These are phyloP conservation scores for Calephelis virginiensis DNA, from an alignment of 1,140 invertebrate species.

Conservation along the genomic window DNA sequence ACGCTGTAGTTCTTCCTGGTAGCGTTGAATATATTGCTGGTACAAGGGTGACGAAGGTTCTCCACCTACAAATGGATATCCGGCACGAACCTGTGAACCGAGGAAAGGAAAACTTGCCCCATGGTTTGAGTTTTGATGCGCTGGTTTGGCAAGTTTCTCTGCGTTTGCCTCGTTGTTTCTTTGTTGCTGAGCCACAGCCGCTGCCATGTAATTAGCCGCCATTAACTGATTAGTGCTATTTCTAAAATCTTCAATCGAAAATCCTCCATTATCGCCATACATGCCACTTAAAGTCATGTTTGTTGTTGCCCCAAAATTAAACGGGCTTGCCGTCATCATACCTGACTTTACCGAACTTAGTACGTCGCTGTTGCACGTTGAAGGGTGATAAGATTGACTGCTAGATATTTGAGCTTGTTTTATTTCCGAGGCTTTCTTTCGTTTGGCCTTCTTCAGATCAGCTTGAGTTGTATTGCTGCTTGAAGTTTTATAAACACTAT, in stretches of 20 bases:
- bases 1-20: slow-evolving; percentile 79
- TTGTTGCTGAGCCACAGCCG: slow-evolving; percentile 74
- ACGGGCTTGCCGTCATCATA: slow-evolving; percentile 84
- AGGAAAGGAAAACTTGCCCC: slow-evolving; percentile 74
- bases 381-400: slow-evolving; percentile 62
- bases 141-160: slow-evolving; percentile 74
- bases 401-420: slow-evolving; percentile 79
- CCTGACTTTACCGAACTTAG: slow-evolving; percentile 73
- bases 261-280: slow-evolving; percentile 81
- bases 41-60: slow-evolving; percentile 82
- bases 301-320: slow-evolving; percentile 83
- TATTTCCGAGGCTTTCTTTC: slow-evolving; percentile 60
- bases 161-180: slow-evolving; percentile 54
- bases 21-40: slow-evolving; percentile 83
- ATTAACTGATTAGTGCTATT: slow-evolving; percentile 78
- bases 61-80: slow-evolving; percentile 80
- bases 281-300: slow-evolving; percentile 76
- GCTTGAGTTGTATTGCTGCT: slow-evolving; percentile 34
- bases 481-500: slow-evolving; percentile 51
- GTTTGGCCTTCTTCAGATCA: slow-evolving; percentile 54
- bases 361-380: slow-evolving; percentile 47
- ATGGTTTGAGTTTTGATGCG: slow-evolving; percentile 69
- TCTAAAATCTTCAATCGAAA: slow-evolving; percentile 81
- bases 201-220: slow-evolving; percentile 79
- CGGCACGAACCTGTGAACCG: slow-evolving; percentile 69